Evolutionary conservation across 1,140 invertebrate species (phyloP).

Genomic region (Heterodera carotae): DNA sequence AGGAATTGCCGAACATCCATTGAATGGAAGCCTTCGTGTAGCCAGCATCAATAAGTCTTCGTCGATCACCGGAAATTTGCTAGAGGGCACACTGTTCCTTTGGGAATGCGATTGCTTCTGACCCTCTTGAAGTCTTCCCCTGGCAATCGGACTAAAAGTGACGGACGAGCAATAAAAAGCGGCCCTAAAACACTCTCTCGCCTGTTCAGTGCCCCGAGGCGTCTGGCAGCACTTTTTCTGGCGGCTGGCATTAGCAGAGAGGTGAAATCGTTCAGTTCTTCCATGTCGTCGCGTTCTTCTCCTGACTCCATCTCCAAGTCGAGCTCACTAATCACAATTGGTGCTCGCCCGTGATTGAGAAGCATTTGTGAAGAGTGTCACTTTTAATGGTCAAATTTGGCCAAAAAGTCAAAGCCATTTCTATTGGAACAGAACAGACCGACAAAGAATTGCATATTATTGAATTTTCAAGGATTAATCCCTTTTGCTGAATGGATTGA

Average conservation of each 20-base stretch:
- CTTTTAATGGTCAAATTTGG: neutral
- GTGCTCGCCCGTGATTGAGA: neutral
- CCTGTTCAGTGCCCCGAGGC: slow-evolving; percentile 17
- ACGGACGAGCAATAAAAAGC: neutral
- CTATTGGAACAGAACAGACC: neutral
- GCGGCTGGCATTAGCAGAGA: slow-evolving; percentile 29
- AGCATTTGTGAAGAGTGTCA: neutral
- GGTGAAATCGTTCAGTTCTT: slow-evolving; percentile 23
- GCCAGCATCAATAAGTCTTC: slow-evolving; percentile 23
- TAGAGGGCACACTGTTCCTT: slow-evolving; percentile 8
- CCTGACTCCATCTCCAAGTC: neutral
- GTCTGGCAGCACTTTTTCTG: slow-evolving; percentile 25
- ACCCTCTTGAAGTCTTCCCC: neutral
- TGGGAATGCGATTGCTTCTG: neutral
- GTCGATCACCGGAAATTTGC: slow-evolving; percentile 32
- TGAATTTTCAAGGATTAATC: neutral
- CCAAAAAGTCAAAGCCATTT: neutral
- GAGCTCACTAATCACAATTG: slow-evolving; percentile 12
- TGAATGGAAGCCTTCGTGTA: neutral
- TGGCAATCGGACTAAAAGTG: slow-evolving; percentile 20
- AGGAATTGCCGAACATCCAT: neutral
- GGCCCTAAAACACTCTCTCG: neutral
- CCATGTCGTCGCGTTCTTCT: slow-evolving; percentile 11
- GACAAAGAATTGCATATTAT: neutral
- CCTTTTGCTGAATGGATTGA: neutral